phyloP scores from a whole-genome alignment of 2,113 vertebrate genomes.

The Cynopterus brachyotis region DNA sequence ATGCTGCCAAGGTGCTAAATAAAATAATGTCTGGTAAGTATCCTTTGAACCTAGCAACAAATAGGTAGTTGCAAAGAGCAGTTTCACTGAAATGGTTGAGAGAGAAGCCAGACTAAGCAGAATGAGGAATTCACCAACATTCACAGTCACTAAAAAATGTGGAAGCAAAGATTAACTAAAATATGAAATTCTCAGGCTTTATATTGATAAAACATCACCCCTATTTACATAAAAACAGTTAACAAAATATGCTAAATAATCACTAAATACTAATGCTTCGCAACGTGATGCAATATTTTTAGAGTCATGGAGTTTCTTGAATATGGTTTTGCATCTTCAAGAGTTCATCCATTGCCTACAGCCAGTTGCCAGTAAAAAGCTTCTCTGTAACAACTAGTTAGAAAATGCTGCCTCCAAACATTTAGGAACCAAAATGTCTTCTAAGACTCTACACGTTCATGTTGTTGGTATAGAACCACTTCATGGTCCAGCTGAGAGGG shows the following conservation, averaged over 20 bases:
- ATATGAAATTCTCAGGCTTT: not conserved
- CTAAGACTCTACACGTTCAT: not conserved
- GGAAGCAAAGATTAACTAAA: not conserved
- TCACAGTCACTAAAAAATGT: not conserved
- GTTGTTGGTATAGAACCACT: not conserved
- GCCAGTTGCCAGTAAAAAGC: not conserved
- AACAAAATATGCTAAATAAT: not conserved
- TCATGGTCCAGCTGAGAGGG: not conserved
- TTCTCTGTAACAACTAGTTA: not conserved
- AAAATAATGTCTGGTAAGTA: conserved; percentile 26
- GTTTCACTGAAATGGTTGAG: conserved; percentile 15
- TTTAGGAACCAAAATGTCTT: not conserved
- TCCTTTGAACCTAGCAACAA: conserved; percentile 35
- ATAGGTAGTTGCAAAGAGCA: conserved; percentile 14
- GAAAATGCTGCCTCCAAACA: not conserved
- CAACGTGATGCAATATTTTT: not conserved
- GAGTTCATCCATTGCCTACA: not conserved
- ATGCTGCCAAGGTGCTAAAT: conserved; percentile 30
- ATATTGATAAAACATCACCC: not conserved
- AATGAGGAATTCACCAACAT: not conserved
- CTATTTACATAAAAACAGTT: conserved; percentile 20
- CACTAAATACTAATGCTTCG: not conserved
- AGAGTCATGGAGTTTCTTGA: not conserved
- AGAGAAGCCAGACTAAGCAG: conserved; percentile 31
- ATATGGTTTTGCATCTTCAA: not conserved